Evolutionary conservation across 2,888 invertebrate species (phyloP), one percentile per base, ranked within the genome.

Genomic region (Leptodirus hochenwartii): DNA sequence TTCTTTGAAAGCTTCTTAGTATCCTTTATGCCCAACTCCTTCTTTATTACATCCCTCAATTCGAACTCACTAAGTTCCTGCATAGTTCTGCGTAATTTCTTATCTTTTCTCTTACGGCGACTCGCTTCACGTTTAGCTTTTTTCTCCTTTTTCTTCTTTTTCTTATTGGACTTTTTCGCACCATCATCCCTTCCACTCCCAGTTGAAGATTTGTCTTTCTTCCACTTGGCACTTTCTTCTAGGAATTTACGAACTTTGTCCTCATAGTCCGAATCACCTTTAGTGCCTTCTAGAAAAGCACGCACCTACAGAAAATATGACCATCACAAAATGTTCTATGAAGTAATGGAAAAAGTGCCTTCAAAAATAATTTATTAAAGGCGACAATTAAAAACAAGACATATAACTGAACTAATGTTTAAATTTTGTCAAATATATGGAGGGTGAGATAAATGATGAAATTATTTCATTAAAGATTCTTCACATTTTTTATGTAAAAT

Each of bases 201-300:
- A n/a, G n/a, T n/a, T n/a, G n/a, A n/a, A n/a, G n/a, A n/a, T 45
- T 66, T 65, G 46, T 72, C 73, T 39, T 69, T 66, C 47, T 77
- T 77, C 62, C 79, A 82, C 46, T 78, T 74, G 16, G 74, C 73
- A 0, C 80, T 79, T 44, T 84, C 82, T 45, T 79, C 80, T 33
- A 85, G 59, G 52, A 84, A 77, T 52, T 76, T 81, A n/a, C 81
- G 69, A 33, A 85, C 82, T 61, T 63, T 80, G 35, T 76, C 77
- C 51, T 82, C 80, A 44, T 84, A 85, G 50, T 84, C 82, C 1
- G 80, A 79, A 46, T 84, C 84, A 12, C 59, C 61, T 50, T 77
- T 78, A 3, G 78, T 78, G 54, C 76, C 75, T 41, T 78, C 75
- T 38, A 81, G 53, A 53, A 81, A 80, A 9, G 52, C 43, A 28